phyloP scores from a whole-genome alignment of 2,113 vertebrate species.

The Mastomys coucha region DNA sequence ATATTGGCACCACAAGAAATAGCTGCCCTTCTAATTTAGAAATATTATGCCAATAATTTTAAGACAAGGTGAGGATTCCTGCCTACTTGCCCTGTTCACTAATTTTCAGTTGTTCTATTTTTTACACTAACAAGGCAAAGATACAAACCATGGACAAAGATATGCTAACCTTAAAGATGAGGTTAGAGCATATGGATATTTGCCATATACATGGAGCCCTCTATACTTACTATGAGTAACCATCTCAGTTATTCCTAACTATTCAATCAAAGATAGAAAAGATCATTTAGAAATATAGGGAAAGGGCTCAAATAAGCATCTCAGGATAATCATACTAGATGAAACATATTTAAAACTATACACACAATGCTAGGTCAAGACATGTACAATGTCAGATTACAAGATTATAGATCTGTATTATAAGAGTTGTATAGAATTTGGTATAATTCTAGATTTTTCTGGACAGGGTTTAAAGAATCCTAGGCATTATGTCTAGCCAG shows the following conservation, averaged over 20 bases:
- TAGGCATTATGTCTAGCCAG: background rate
- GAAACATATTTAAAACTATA: background rate
- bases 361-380: background rate
- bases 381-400: background rate
- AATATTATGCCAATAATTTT: background rate
- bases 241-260: background rate
- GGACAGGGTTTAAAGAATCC: background rate
- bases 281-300: background rate
- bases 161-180: background rate
- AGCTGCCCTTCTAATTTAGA: background rate
- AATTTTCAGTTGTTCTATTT: background rate
- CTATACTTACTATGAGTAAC: background rate
- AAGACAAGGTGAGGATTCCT: background rate
- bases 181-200: background rate
- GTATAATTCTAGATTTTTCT: background rate
- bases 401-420: background rate
- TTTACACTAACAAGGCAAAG: background rate
- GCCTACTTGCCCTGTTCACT: background rate
- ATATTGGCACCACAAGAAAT: background rate
- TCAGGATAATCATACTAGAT: background rate
- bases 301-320: background rate
- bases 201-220: background rate
- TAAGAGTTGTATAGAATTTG: background rate
- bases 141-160: background rate
- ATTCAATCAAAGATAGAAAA: background rate